Evolutionary conservation across 2,888 invertebrate genomes (phyloP), one percentile per base, ranked within the genome.

Genomic region (Hermodice carunculata): DNA sequence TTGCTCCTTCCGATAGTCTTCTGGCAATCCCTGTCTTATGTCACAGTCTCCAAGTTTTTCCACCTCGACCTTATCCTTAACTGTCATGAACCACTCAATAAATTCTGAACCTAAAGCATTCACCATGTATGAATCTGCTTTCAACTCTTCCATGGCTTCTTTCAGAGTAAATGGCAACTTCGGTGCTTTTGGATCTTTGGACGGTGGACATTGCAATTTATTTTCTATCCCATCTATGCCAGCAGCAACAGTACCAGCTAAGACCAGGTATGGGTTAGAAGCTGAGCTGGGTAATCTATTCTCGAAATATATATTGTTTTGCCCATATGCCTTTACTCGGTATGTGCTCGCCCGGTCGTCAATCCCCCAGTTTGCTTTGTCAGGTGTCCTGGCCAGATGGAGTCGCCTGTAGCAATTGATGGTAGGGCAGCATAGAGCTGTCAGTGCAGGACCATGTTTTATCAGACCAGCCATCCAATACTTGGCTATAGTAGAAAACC

Each of bases 371-470:
- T 61, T 46, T 37, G 52, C 58, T 49, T 40, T 42, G 54, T 32
- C 22, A 4, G 74, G 72, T 6, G 64, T 37, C 59, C 51, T 62
- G 1, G 22, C 11, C 1, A 34, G 19, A 32, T 63, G 46, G 4
- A 74, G 61, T 17, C 74, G 56, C 1, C 72, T 53, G 46, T 70
- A 74, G 51, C 74, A 74, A 69, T 74, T 74, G 29, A 68, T 60
- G 3, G 74, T 74, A 14, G 74, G 74, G 24, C 58, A 60, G 32
- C 63, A 69, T 11, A 74, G 19, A 22, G 72, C 68, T 6, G 59
- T 61, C 28, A 74, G 53, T 11, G 72, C 74, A n/a, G 44, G 26
- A 11, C 56, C 54, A 48, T 74, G 74, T 37, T 73, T 60, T 24
- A 64, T 14, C 17, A 74, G 51, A 1, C 74, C 74, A 0, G 67